These are phyloP conservation scores for Hippocampus kuda DNA, from an alignment of 2,797 vertebrate genomes.

Conservation along the genomic window DNA sequence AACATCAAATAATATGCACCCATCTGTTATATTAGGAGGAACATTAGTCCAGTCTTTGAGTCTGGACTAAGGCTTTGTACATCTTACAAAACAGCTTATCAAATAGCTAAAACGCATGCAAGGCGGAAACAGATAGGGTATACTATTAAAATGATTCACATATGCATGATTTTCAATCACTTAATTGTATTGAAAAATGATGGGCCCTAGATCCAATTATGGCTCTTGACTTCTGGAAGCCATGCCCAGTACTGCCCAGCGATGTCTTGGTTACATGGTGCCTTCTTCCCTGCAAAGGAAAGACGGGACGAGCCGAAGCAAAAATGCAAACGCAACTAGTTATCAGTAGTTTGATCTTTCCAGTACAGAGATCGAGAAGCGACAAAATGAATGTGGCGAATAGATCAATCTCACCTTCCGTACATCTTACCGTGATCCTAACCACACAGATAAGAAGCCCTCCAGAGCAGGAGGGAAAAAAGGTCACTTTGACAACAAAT, in stretches of 20 bases:
- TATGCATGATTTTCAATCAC: not conserved
- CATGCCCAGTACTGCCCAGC: constrained; percentile 4
- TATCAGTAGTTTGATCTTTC: constrained; percentile 18
- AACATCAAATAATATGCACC: constrained; percentile 43
- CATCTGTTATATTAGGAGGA: constrained; percentile 29
- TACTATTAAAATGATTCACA: not conserved
- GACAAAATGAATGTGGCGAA: not conserved
- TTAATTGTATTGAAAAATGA: constrained; percentile 6
- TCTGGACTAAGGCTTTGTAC: constrained; percentile 65
- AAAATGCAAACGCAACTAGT: constrained; percentile 30
- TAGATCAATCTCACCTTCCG: constrained; percentile 17
- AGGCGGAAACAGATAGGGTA: constrained; percentile 22
- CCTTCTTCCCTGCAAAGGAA: not conserved
- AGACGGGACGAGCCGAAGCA: not conserved
- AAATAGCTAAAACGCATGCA: constrained; percentile 62
- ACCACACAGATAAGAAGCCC: constrained; percentile 22
- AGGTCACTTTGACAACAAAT: constrained; percentile 37
- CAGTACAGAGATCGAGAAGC: constrained; percentile 17
- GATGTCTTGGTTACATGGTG: not conserved
- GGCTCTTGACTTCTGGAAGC: constrained; percentile 8
- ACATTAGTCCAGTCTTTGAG: constrained; percentile 63
- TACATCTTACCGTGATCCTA: constrained; percentile 13
- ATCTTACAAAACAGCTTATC: constrained; percentile 36
- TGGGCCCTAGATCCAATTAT: constrained; percentile 8
- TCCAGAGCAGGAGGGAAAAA: constrained; percentile 17